Base-by-base conservation (phyloP, 1,140 invertebrate genomes). In the Geopemphigus sp. region DNA sequence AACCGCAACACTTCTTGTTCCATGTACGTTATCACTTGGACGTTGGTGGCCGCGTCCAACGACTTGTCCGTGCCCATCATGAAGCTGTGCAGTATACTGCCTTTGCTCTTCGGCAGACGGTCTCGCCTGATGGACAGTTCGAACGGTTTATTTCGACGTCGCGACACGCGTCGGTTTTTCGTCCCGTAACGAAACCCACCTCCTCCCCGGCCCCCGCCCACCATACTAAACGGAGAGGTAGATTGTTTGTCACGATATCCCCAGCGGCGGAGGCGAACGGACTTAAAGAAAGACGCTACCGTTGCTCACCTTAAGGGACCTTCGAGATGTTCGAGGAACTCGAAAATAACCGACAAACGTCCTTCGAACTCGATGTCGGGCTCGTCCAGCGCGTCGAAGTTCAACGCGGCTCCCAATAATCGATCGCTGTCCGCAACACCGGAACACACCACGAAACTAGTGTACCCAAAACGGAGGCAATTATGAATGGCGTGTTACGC, bases 1-100 rank as follows among this genome's bases (percentile, higher is more conserved):
- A 94, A 83, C 47, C 87, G 84, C 61, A 93, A 85, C 45, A 90
- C 90, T 82, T 92, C 90, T 56, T 91, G 87, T 85, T 95, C 94
- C 88, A 95, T 91, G 63, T 89, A 90, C 81, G 89, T 88, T 85
- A 94, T 93, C 14, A 93, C 87, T 22, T 89, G 86, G 6, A 95
- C 90, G 84, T 95, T 95, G 82, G 95, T 91, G 72, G 88, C 88
- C 0, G 91, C 82, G 80, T 85, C 88, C 39, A 94, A 84, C 1
- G 88, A 85, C 29, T 87, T 85, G 80, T 88, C 87, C 1, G 93
- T 94, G 5, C 90, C 91, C 92, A 94, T 94, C 93, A 95, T 94
- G 83, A 92, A 94, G n/a, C 90, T 91, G 83, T 94, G 92, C 0
- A 94, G 86, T 61, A 94, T 89, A 84, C 91, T 87, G 17, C 92